Conservation (phyloP, 2,888 invertebrate species). For the Anthrax anthrax region DNA sequence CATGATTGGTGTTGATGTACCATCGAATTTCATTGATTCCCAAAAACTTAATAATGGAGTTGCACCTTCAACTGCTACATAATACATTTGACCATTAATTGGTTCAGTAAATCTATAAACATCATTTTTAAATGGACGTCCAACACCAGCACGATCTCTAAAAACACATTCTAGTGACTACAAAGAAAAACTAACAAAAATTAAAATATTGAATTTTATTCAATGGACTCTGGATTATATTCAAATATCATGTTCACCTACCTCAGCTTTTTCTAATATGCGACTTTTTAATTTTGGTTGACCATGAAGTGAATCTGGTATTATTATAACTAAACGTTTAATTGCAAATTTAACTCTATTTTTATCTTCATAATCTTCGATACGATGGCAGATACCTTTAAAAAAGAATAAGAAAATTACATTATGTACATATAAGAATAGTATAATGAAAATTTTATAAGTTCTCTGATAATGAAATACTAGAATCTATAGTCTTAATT, state of each 20-base stretch:
- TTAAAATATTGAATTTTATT: neutral
- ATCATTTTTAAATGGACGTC: slow-evolving; percentile 22
- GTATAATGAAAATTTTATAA: no score
- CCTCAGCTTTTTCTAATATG: slow-evolving; percentile 17
- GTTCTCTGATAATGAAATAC: no score
- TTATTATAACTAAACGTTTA: slow-evolving; percentile 21
- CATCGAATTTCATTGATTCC: slow-evolving; percentile 18
- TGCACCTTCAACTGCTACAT: slow-evolving; percentile 26
- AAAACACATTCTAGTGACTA: slow-evolving; percentile 19
- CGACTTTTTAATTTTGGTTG: slow-evolving; percentile 19
- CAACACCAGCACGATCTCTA: slow-evolving; percentile 25
- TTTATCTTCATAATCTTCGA: slow-evolving; percentile 19
- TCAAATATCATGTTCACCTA: slow-evolving; percentile 8
- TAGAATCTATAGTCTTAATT: no score
- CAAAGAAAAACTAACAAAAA: neutral
- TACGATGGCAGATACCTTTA: slow-evolving; percentile 20
- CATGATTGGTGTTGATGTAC: slow-evolving; percentile 23
- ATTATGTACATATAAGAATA: no score
- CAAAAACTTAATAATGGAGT: slow-evolving; percentile 27
- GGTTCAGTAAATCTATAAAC: slow-evolving; percentile 20
- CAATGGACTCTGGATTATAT: neutral
- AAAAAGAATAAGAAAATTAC: neutral
- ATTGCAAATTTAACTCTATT: slow-evolving; percentile 20
- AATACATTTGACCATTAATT: slow-evolving; percentile 20
- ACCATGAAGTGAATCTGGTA: slow-evolving; percentile 24